Evolutionary conservation across 2,113 vertebrate genomes (phyloP).

Genomic region (Nannobrachium achirus): DNA sequence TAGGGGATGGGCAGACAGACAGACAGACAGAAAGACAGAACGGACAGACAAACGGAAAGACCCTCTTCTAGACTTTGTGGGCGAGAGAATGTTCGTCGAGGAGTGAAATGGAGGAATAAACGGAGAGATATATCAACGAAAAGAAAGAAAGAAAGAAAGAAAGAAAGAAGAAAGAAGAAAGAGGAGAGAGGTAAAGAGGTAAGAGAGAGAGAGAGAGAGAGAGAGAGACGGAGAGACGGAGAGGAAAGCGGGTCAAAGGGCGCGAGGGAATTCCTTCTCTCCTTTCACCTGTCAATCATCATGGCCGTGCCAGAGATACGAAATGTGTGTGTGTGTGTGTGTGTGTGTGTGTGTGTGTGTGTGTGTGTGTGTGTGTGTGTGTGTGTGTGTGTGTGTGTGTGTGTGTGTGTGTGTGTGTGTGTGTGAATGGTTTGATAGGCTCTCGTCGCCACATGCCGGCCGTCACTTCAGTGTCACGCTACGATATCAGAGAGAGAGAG

Average conservation of each 20-base stretch:
- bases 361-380: conserved; percentile 44
- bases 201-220: conserved; percentile 10
- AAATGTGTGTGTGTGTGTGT: conserved; percentile 54
- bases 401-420: conserved; percentile 28
- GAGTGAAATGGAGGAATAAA: no score
- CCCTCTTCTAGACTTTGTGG: no score
- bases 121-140: conserved; percentile 10
- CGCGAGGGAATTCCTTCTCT: conserved; percentile 74
- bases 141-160: neutral
- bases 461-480: conserved; percentile 74
- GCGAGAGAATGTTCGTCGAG: no score
- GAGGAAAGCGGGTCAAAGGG: conserved; percentile 74
- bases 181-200: conserved; percentile 2
- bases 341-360: conserved; percentile 18
- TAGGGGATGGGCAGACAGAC: no score
- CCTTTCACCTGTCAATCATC: conserved; percentile 74
- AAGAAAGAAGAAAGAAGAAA: neutral
- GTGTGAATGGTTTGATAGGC: conserved; percentile 62
- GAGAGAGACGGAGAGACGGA: neutral
- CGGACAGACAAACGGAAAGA: no score
- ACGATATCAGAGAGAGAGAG: conserved; percentile 45
- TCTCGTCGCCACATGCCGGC: conserved; percentile 64
- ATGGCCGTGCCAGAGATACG: conserved; percentile 71
- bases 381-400: conserved; percentile 32
- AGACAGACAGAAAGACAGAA: no score